Base-by-base conservation (phyloP, 2,797 vertebrate species). In the Passerculus sandwichensis region DNA sequence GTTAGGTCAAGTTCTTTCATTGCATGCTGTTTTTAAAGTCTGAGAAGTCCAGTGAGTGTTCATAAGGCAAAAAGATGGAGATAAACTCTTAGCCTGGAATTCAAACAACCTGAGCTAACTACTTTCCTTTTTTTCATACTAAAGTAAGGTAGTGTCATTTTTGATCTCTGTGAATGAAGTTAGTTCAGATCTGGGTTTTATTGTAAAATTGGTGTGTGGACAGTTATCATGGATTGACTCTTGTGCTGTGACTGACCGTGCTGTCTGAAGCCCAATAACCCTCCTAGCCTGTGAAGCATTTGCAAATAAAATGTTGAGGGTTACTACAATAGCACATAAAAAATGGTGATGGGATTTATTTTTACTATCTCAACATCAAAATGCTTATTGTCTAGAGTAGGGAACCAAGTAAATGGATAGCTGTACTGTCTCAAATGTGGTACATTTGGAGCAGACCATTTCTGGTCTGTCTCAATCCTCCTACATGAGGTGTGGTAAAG, bases 341-440 rank as follows among this genome's bases (percentile, higher is more conserved):
- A 76, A 64, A 32, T 0, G 0, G n/a, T 36, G 11, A 4, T 7
- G 30, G 6, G 12, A 8, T 10, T 53, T 29, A 27, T n/a, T 77
- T 76, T 75, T 5, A 15, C 13, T 36, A 5, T 47, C 6, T 77
- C 13, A 45, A 1, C 16, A 72, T 67, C 15, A 60, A n/a, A 84
- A 66, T 79, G 3, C 9, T 62, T 70, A 30, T 22, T 85, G 30
- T 13, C 10, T 79, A 60, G 23, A 2, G 13, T n/a, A 79, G 38
- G 26, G 40, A 57, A 34, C 30, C 13, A 82, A 64, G 17, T 72
- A 66, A 73, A 42, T 47, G 18, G 21, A 30, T 77, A 81, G 60
- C 19, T 79, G 73, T 78, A 47, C 32, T 84, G 51, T 48, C 20
- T 73, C 20, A 51, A 56, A 85, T 17, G 36, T 4, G 0, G 8